Percentiles rank a stretch among this genome's conserved stretches.
phyloP scores from a whole-genome alignment of 35 echinoderm and acorn worm genomes.

The Stichopus chloronotus region DNA sequence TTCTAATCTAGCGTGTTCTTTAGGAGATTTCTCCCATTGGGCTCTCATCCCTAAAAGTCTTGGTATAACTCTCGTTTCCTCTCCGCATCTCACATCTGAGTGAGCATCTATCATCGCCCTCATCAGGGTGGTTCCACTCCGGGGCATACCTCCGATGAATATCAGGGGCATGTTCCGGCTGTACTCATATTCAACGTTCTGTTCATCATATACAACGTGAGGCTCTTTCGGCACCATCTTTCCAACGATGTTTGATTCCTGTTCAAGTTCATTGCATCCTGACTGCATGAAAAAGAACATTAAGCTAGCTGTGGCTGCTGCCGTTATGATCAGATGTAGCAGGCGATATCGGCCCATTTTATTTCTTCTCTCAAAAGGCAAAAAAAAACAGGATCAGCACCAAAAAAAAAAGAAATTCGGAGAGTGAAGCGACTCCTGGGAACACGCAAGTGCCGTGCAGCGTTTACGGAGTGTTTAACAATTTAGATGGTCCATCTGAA shows the following conservation, averaged over 20 bases:
- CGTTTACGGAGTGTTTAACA: too few species aligned
- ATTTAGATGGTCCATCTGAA: too few species aligned
- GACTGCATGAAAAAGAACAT: conserved; percentile 77
- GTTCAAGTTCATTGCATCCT: conserved; percentile 58
- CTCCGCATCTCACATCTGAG: conserved; percentile 85
- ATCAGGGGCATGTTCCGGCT: conserved; percentile 86
- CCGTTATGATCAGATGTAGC: conserved; percentile 72
- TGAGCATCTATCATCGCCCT: conserved; percentile 97
- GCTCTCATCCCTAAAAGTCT: conserved; percentile 82
- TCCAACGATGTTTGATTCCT: conserved; percentile 9
- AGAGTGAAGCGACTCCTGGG: too few species aligned
- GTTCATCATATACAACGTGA: conserved; percentile 65
- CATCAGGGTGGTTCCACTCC: conserved; percentile 97
- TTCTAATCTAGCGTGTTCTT: conserved; percentile 80
- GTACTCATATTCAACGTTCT: conserved; percentile 81
- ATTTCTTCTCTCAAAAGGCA: not conserved
- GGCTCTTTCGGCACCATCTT: conserved; percentile 72
- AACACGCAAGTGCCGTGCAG: too few species aligned
- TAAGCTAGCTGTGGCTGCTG: conserved; percentile 72
- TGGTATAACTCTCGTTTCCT: conserved; percentile 93
- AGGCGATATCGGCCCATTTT: conserved; percentile 73
- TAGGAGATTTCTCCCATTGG: conserved; percentile 86
- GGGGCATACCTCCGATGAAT: conserved; percentile 95
- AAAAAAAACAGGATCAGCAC: too few species aligned
- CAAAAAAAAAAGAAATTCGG: too few species aligned